Evolutionary conservation across 1,140 invertebrate species (phyloP), one percentile per base, ranked within the genome.

Genomic region (Argopecten irradians): DNA sequence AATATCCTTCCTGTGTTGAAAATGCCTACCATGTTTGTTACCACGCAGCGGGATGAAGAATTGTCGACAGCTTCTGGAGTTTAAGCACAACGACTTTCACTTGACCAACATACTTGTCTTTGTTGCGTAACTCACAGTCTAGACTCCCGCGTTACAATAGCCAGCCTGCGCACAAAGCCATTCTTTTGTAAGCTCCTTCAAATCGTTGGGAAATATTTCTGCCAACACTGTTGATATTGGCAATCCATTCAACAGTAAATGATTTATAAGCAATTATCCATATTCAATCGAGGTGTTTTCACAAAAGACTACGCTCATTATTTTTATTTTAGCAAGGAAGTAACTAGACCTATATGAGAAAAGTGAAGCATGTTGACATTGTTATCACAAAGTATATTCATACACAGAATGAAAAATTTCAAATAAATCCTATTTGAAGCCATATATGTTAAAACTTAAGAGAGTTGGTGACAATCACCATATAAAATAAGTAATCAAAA

Each of bases 91-190:
- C n/a, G n/a, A 99, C 93, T 99, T 97, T 96, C 99, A 99, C 93
- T 99, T 99, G 0, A 99, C 98, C 92, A 99, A 95, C 99, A 99
- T 99, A 93, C 97, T 97, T 91, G 99, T 99, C 93, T 98, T 99
- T 0, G 98, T 98, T 0, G 99, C 99, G 84, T n/a, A n/a, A n/a
- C n/a, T 99, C 99, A 95, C 99, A 99, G 0, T 97, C 96, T 22
- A 99, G n/a, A 94, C 96, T 99, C 99, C 83, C 98, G 96, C n/a
- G n/a, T n/a, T 0, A 99, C 99, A 32, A 98, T 96, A n/a, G n/a
- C 99, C 99, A 91, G 99, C 98, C 33, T 96, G 96, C n/a, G n/a
- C n/a, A 1, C 99, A 99, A 16, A 99, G 96, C 96, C 99, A 99
- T 89, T 98, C 98, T 0, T 97, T 95, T 1, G 97, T 98, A 14